Conservation (phyloP, 2,797 vertebrate genomes). For the Coilia nasus region DNA sequence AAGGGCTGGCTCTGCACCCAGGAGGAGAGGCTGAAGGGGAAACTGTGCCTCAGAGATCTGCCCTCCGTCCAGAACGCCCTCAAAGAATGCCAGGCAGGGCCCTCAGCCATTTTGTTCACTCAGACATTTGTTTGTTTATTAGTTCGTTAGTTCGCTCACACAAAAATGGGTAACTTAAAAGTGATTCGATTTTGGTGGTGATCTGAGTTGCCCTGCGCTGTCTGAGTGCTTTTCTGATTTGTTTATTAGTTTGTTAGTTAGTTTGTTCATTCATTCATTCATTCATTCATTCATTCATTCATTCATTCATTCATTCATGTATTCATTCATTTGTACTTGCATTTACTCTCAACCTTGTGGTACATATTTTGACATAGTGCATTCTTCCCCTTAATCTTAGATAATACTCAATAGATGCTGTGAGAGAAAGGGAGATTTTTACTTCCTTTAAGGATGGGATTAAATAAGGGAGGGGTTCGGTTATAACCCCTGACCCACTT, state of each 20-base stretch:
- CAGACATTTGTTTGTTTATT: not conserved
- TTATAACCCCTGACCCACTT: not conserved
- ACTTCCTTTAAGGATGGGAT: not conserved
- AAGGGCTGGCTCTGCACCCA: constrained; percentile 89
- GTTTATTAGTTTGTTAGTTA: no score
- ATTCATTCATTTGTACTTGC: not conserved
- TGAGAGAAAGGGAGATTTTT: not conserved
- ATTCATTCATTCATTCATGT: not conserved
- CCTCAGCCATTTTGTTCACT: not conserved
- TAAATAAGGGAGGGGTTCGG: not conserved
- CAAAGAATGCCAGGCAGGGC: constrained; percentile 91
- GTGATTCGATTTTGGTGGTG: no score
- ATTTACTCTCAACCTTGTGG: not conserved
- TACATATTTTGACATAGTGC: not conserved
- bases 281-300: not conserved
- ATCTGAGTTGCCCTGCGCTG: no score
- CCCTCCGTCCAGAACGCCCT: constrained; percentile 89
- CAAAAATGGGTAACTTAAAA: no score
- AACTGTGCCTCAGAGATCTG: constrained; percentile 88
- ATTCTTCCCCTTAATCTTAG: not conserved
- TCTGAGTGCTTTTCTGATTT: no score
- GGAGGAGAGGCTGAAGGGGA: constrained; percentile 87
- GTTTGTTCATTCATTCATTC: no score
- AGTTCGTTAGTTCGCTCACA: not conserved
- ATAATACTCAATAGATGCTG: not conserved